These are phyloP conservation scores for Caenorhabditis panamensis DNA, from an alignment of 2,888 invertebrate species.

Conservation along the genomic window DNA sequence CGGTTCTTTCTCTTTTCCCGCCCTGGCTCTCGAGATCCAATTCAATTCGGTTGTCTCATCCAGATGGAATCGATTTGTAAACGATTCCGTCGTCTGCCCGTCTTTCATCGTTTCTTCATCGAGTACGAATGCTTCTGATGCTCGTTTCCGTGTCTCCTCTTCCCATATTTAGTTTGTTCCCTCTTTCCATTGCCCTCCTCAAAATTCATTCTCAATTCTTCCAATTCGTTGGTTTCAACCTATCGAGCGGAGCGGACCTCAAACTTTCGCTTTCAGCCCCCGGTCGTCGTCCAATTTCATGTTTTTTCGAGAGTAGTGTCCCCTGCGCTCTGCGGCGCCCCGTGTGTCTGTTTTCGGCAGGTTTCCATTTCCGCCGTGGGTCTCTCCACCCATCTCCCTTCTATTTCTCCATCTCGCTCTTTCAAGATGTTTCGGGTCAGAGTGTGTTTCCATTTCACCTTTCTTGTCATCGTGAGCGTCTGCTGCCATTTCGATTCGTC, in stretches of 20 bases:
- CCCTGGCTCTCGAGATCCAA: background rate
- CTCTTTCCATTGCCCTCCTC: background rate
- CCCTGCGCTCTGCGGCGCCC: background rate
- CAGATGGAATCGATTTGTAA: conserved; percentile 46
- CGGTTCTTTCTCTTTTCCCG: background rate
- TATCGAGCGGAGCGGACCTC: conserved; percentile 14
- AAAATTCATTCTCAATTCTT: conserved; percentile 21
- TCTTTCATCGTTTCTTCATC: background rate
- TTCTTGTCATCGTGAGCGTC: background rate
- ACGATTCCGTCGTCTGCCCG: conserved; percentile 9
- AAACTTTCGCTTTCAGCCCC: conserved; percentile 51
- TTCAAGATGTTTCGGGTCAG: conserved; percentile 12
- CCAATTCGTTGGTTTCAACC: conserved; percentile 31
- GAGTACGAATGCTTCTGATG: background rate
- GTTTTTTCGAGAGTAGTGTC: conserved; percentile 32
- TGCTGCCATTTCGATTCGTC: background rate
- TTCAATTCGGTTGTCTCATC: conserved; percentile 1
- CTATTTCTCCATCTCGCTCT: background rate
- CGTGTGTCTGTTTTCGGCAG: conserved; percentile 38
- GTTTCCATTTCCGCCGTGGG: conserved; percentile 43
- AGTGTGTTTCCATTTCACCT: background rate
- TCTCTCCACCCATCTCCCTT: background rate
- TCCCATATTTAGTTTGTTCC: background rate
- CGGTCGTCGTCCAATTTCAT: conserved; percentile 17
- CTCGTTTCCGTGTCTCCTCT: background rate